phyloP scores from a whole-genome alignment of 2,888 invertebrate species.

The Ypsolopha scabrella region DNA sequence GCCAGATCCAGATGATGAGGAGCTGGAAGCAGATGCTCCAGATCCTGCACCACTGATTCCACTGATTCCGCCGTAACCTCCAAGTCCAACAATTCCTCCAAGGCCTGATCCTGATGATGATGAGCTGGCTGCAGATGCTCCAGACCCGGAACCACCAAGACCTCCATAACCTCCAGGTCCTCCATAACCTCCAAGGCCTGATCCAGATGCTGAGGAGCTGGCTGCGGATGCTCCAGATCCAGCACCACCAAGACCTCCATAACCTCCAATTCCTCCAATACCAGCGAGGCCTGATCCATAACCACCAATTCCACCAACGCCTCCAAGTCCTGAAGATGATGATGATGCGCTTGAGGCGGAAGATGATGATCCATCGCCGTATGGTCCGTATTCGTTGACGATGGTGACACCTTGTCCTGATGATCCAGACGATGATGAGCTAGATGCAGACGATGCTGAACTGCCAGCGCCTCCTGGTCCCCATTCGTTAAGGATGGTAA shows the following conservation, averaged over 20 bases:
- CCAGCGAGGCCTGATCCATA: no score
- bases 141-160: neutral
- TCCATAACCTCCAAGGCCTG: neutral
- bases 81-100: no score
- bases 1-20: constrained; percentile 4
- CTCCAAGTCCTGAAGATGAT: neutral
- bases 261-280: neutral
- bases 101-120: constrained; percentile 9
- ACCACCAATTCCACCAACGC: neutral
- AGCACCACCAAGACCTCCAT: neutral
- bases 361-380: neutral
- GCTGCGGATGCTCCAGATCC: neutral
- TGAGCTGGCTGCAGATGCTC: constrained; percentile 7
- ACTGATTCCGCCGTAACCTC: constrained; percentile 4
- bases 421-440: neutral
- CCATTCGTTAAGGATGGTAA: neutral
- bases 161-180: neutral
- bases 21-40: constrained; percentile 7
- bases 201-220: neutral
- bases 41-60: neutral
- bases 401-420: neutral
- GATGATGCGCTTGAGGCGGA: neutral
- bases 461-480: neutral
- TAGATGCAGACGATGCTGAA: neutral
- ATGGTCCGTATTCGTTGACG: neutral